Conservation (phyloP, 2,797 vertebrate species). For the Gymnoscopelus microlampas region DNA sequence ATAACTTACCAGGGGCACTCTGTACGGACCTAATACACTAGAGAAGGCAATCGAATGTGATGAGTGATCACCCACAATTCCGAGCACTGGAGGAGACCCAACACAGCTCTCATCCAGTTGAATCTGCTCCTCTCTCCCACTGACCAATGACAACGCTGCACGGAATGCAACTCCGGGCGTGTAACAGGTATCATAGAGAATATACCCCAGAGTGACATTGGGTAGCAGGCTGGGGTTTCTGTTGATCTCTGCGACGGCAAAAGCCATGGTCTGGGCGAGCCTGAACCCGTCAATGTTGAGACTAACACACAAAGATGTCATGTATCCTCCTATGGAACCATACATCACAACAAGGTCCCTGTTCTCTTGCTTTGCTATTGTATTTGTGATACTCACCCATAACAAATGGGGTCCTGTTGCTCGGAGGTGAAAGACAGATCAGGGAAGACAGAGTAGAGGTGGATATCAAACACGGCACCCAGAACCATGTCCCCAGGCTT, state of each 20-base stretch:
- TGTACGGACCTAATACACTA: constrained; percentile 40
- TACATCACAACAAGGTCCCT: no score
- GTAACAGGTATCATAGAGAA: no score
- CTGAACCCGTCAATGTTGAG: constrained; percentile 62
- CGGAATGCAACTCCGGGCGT: no score
- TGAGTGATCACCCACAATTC: constrained; percentile 62
- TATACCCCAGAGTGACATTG: no score
- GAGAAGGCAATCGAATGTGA: constrained; percentile 56
- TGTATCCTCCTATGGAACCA: no score
- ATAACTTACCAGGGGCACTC: constrained; percentile 35
- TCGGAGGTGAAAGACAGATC: no score
- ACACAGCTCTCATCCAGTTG: constrained; percentile 39
- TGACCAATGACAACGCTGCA: constrained; percentile 52
- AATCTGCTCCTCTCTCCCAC: constrained; percentile 51
- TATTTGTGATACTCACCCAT: no score
- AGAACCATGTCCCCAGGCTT: constrained; percentile 72
- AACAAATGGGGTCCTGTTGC: no score
- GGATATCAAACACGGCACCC: constrained; percentile 29
- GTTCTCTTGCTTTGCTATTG: constrained; percentile 9
- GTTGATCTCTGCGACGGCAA: constrained; percentile 55
- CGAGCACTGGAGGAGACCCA: constrained; percentile 52
- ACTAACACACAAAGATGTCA: constrained; percentile 28
- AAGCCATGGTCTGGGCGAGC: constrained; percentile 75
- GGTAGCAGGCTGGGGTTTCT: no score
- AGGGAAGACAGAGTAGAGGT: no score